Base-by-base conservation (phyloP, 2,888 invertebrate genomes). In the Clistopyga incitator region DNA sequence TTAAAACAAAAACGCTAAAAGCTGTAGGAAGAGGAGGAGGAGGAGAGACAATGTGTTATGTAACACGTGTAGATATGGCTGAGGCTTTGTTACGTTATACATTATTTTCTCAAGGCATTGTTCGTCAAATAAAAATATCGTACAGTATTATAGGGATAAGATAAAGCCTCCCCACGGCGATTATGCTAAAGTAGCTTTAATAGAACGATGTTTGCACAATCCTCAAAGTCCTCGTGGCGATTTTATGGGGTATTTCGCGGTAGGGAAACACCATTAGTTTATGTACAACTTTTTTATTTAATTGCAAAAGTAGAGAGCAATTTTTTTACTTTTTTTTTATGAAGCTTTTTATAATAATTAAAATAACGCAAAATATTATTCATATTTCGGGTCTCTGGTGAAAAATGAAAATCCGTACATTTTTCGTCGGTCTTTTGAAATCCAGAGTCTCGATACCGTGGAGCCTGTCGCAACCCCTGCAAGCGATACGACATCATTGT, bases 11-110 rank as follows among this genome's bases (percentile, higher is more conserved):
- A 72, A 18, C n/a, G 34, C 56, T 42, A 15, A 42, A 3, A 25
- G 59, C 18, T 18, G 47, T 4, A 29, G 25, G 45, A 68, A 47
- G 68, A 70, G 70, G 20, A 59, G 18, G 6, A 10, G 18, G 4
- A 38, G 34, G 15, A 15, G 47, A 78, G 70, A 34, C 65, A 74
- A 67, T 56, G 79, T 79, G 64, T 79, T 67, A 65, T 72, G 34
- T 56, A 74, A 79, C 72, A 79, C 79, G 72, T 72, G 72, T 79
- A 79, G 72, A 34, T 59, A 65, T n/a, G 61, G 34, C 45, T 23
- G 34, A 65, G 54, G 65, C 78, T 72, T 67, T 79, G 79, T 67
- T 74, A 67, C 67, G 56, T 79, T 67, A 56, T 47, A 59, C 79
- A 79, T 74, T 79, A 65, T 72, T 65, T 67, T 56, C 13, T 38